Base-by-base conservation (phyloP, 2,888 invertebrate species). In the Calliopum simillimum region DNA sequence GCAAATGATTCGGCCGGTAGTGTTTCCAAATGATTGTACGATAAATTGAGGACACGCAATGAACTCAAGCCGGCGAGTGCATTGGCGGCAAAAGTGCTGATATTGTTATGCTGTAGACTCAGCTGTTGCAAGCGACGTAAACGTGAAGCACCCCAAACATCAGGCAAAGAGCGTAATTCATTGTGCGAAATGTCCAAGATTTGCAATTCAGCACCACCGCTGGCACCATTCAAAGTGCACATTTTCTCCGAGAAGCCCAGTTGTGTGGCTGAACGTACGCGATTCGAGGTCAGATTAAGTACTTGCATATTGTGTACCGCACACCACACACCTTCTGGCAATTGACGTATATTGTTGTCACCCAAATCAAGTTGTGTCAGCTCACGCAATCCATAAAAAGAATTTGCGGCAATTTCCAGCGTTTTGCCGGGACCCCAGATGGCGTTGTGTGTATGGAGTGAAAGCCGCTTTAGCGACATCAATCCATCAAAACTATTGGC, bases 271-370 rank as follows among this genome's bases (percentile, higher is more conserved):
- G 92, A 93, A 76, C 91, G 90, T 76, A 97, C 90, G 80, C 93
- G 91, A 87, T 97, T 97, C 76, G 91, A 89, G 64, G 96, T 96
- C 80, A 96, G 88, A 88, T 97, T 96, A 65, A 97, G 87, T 75
- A 92, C 90, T 84, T 94, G 93, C 72, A 96, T 88, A 86, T 93
- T 94, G 79, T 91, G 90, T 82, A 95, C 86, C 58, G 91, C 90
- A 86, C 96, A 96, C 84, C 95, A 93, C 75, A 91, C 90, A 79
- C 91, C 92, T 77, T 93, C 92, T 56, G 95, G 94, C 82, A 96
- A 85, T 75, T 91, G 90, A 78, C 93, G 90, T 76, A 96, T 90
- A 87, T 95, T 95, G 88, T 94, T 96, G 86, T 93, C 91, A 81
- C 92, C 91, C 85, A 96, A 88, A 86, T 95, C 93, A 80, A 96